Conservation (phyloP, 2,113 vertebrate genomes). For the Aptenodytes patagonicus region DNA sequence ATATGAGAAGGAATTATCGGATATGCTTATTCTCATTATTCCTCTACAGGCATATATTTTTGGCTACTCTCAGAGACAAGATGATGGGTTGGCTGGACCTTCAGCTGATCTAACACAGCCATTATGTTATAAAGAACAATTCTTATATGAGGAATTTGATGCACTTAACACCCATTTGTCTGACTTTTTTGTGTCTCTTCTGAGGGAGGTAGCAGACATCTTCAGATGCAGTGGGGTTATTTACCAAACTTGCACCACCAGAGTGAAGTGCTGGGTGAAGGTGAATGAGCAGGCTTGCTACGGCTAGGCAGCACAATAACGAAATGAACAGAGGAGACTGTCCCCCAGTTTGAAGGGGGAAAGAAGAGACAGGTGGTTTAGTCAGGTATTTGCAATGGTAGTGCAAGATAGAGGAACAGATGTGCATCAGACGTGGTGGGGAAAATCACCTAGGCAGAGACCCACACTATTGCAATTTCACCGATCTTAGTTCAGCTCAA, state of each 20-base stretch:
- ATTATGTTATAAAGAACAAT: neutral
- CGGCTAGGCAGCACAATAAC: neutral
- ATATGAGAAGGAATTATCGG: neutral
- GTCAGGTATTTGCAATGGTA: neutral
- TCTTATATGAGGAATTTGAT: neutral
- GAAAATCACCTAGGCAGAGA: neutral
- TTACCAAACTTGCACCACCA: neutral
- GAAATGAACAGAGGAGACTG: neutral
- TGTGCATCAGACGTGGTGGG: accelerated
- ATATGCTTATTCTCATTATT: neutral
- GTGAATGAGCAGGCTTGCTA: neutral
- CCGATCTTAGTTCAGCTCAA: neutral
- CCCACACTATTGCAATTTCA: neutral
- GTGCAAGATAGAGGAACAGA: neutral
- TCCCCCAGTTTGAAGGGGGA: neutral
- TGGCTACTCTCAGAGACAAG: neutral
- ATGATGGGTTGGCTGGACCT: neutral
- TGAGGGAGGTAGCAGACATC: neutral
- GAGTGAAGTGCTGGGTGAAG: neutral
- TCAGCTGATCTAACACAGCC: neutral
- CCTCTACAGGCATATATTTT: neutral
- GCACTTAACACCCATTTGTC: accelerated
- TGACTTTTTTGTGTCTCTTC: neutral
- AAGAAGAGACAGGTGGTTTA: neutral
- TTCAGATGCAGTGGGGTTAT: neutral